Evolutionary conservation across 2,888 invertebrate genomes (phyloP).

Genomic region (Desoria tigrina): DNA sequence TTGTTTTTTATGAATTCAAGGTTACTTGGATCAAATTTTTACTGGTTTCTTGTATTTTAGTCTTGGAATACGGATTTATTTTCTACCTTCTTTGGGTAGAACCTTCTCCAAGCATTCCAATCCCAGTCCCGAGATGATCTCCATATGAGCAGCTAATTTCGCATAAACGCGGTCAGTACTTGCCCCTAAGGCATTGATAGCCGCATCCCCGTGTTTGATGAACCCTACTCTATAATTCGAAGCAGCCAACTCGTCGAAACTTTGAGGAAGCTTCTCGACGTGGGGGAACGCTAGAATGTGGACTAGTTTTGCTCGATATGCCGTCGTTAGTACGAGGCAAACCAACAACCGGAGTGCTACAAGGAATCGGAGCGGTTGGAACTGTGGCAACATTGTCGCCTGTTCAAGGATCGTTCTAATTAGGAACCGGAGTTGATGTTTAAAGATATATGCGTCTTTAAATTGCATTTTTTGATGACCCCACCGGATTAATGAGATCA

Average conservation of each 20-base stretch:
- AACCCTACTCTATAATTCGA: slow-evolving; percentile 37
- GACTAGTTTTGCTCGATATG: slow-evolving; percentile 36
- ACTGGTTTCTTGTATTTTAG: too few species aligned
- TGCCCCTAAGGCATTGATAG: slow-evolving; percentile 24
- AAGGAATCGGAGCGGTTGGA: slow-evolving; percentile 21
- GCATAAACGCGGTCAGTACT: slow-evolving; percentile 37
- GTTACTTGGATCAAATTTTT: too few species aligned
- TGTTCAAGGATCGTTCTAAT: slow-evolving; percentile 31
- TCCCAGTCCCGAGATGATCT: slow-evolving; percentile 27
- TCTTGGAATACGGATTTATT: too few species aligned
- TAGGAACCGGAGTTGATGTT: slow-evolving; percentile 12
- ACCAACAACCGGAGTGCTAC: slow-evolving; percentile 35
- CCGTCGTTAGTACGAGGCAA: slow-evolving; percentile 35
- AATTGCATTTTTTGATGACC: slow-evolving; percentile 7
- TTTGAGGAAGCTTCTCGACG: slow-evolving; percentile 23
- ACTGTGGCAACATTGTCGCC: slow-evolving; percentile 17
- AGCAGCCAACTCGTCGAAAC: slow-evolving; percentile 24
- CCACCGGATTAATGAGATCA: slow-evolving; percentile 1
- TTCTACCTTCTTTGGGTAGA: too few species aligned
- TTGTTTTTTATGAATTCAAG: too few species aligned
- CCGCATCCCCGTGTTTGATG: slow-evolving; percentile 40
- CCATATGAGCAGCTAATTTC: slow-evolving; percentile 28
- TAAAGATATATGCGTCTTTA: slow-evolving; percentile 1
- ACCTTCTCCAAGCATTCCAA: slow-evolving; percentile 38
- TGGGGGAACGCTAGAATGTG: slow-evolving; percentile 39